These are phyloP conservation scores for Tragelaphus strepsiceros DNA, from an alignment of 2,113 vertebrate species.

Conservation along the genomic window DNA sequence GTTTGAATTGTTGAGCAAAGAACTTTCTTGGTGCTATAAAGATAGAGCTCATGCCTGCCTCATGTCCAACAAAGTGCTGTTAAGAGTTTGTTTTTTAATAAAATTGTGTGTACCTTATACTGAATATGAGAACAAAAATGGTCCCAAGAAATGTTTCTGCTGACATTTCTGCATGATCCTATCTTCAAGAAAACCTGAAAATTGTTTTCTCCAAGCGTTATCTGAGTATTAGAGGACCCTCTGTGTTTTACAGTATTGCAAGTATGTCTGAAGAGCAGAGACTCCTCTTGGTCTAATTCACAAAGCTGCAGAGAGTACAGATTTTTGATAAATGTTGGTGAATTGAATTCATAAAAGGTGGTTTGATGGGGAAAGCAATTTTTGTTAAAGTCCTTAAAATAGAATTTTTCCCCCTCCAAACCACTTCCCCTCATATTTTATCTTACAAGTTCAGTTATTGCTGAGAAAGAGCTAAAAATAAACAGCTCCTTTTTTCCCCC, in stretches of 20 bases:
- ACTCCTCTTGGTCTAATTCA: background rate
- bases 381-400: conserved; percentile 9
- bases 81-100: conserved; percentile 5
- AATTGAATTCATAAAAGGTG: background rate
- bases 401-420: background rate
- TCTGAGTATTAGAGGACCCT: background rate
- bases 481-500: background rate
- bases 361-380: background rate
- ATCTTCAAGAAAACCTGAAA: background rate
- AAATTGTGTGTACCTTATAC: background rate
- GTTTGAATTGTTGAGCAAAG: background rate
- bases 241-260: background rate
- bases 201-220: background rate
- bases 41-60: background rate
- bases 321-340: background rate
- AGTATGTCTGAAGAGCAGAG: background rate
- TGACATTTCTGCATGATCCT: background rate
- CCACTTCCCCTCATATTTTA: conserved; percentile 17
- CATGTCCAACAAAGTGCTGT: background rate
- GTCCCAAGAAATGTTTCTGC: background rate
- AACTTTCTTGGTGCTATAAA: background rate
- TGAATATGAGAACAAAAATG: background rate
- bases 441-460: background rate
- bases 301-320: background rate
- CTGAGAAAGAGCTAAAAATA: background rate